Evolutionary conservation across 2,888 invertebrate species (phyloP).

Genomic region (Loripinus fragilis): DNA sequence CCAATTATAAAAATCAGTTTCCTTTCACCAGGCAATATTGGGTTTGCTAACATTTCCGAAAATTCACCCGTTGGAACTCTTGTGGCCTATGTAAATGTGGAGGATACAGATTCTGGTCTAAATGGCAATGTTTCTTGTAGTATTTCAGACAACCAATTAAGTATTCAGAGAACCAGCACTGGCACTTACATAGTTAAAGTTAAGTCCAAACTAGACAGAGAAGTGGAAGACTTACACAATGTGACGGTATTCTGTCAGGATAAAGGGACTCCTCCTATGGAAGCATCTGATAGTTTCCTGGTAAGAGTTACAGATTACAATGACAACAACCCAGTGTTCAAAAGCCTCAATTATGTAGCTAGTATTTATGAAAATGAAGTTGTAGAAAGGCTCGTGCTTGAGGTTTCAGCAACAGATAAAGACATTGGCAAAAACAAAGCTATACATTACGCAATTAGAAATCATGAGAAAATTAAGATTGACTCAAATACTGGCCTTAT

Average conservation of each 20-base stretch:
- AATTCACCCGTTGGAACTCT: slow-evolving; percentile 66
- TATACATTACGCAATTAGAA: slow-evolving; percentile 58
- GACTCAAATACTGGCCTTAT: slow-evolving; percentile 63
- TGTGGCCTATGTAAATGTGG: slow-evolving; percentile 91
- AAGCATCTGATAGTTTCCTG: slow-evolving; percentile 64
- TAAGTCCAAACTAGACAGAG: slow-evolving; percentile 84
- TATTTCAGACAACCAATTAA: slow-evolving; percentile 43
- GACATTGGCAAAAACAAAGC: slow-evolving; percentile 61
- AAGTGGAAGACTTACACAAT: slow-evolving; percentile 63
- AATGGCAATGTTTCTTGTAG: slow-evolving; percentile 89
- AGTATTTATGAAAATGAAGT: slow-evolving; percentile 66
- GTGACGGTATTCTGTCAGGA: slow-evolving; percentile 86
- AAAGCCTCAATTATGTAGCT: slow-evolving; percentile 55
- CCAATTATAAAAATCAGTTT: slow-evolving; percentile 57
- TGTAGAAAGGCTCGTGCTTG: slow-evolving; percentile 87
- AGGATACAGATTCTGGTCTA: slow-evolving; percentile 92
- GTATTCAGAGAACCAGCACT: slow-evolving; percentile 30
- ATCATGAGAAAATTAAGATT: slow-evolving; percentile 37
- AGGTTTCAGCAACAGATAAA: slow-evolving; percentile 92
- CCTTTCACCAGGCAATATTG: slow-evolving; percentile 48
- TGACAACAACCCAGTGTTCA: slow-evolving; percentile 96
- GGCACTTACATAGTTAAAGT: slow-evolving; percentile 74
- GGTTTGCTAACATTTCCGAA: slow-evolving; percentile 68
- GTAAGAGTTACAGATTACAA: slow-evolving; percentile 91
- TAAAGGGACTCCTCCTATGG: slow-evolving; percentile 82